Evolutionary conservation across 2,113 vertebrate genomes (phyloP).

Genomic region (Heteronetta atricapilla): DNA sequence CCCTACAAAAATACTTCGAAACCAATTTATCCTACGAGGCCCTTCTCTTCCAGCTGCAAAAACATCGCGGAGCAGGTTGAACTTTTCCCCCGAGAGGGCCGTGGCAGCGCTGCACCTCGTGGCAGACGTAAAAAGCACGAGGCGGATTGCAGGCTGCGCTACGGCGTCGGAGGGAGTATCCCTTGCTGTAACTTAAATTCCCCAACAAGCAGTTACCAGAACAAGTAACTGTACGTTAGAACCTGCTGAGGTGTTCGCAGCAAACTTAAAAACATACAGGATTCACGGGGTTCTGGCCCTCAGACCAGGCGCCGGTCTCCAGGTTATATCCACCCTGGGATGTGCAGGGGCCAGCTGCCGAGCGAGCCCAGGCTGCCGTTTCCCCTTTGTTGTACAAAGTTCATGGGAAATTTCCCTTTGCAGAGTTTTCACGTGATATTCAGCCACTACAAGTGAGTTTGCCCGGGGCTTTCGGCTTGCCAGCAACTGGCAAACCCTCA

Average conservation of each 20-base stretch:
- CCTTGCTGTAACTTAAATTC: not conserved
- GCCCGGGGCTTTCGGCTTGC: not conserved
- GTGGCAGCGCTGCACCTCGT: not conserved
- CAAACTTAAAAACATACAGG: not conserved
- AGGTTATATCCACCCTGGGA: not conserved
- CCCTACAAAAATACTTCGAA: not conserved
- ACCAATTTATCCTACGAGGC: not conserved
- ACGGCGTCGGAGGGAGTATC: not conserved
- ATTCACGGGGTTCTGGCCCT: not conserved
- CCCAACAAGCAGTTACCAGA: not conserved
- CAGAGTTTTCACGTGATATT: not conserved
- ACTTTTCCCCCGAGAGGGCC: not conserved
- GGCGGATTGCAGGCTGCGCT: not conserved
- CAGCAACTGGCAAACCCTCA: not conserved
- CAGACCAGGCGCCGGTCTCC: not conserved
- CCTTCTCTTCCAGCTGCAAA: constrained; percentile 13
- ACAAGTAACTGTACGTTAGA: not conserved
- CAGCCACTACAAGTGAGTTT: not conserved
- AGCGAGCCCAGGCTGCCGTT: not conserved
- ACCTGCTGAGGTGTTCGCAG: not conserved
- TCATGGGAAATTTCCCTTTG: not conserved
- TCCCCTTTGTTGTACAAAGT: fast-evolving
- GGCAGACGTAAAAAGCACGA: not conserved
- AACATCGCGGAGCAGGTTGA: not conserved
- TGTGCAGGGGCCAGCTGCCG: fast-evolving